phyloP scores from a whole-genome alignment of 1,140 invertebrate species.

The Aphelenchoides besseyi region DNA sequence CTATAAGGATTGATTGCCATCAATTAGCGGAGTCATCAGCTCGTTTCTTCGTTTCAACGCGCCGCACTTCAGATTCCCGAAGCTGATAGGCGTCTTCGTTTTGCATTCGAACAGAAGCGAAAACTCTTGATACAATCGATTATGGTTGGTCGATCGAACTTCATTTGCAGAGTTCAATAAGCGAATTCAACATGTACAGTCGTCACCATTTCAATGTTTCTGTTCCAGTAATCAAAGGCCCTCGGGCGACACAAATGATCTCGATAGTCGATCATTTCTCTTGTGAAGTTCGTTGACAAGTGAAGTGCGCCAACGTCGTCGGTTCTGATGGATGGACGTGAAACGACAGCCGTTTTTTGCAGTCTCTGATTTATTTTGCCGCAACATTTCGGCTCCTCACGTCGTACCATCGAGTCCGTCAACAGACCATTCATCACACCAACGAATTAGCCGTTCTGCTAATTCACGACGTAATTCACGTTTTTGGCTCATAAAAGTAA shows the following conservation, averaged over 20 bases:
- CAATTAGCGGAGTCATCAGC: not conserved
- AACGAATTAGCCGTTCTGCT: too few relatives aligned
- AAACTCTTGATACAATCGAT: too few relatives aligned
- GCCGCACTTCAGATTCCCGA: not conserved
- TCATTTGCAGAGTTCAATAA: too few relatives aligned
- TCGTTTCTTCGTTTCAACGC: not conserved
- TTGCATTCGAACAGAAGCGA: too few relatives aligned
- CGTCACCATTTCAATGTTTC: too few relatives aligned
- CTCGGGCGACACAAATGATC: not conserved
- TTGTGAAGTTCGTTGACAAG: not conserved
- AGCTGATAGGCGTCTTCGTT: conserved; percentile 1
- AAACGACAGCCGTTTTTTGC: conserved; percentile 1
- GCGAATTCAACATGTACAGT: too few relatives aligned
- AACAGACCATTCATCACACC: too few relatives aligned
- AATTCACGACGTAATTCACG: too few relatives aligned
- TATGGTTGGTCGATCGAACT: too few relatives aligned
- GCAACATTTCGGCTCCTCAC: conserved; percentile 5
- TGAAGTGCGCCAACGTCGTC: conserved; percentile 1
- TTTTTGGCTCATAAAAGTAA: too few relatives aligned
- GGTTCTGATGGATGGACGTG: not conserved
- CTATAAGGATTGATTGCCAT: conserved; percentile 9
- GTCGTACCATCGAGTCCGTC: too few relatives aligned
- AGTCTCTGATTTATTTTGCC: not conserved
- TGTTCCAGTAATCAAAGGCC: not conserved
- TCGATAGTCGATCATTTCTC: not conserved